Conservation (phyloP, 2,888 invertebrate genomes). For the Drosophila diplacantha region DNA sequence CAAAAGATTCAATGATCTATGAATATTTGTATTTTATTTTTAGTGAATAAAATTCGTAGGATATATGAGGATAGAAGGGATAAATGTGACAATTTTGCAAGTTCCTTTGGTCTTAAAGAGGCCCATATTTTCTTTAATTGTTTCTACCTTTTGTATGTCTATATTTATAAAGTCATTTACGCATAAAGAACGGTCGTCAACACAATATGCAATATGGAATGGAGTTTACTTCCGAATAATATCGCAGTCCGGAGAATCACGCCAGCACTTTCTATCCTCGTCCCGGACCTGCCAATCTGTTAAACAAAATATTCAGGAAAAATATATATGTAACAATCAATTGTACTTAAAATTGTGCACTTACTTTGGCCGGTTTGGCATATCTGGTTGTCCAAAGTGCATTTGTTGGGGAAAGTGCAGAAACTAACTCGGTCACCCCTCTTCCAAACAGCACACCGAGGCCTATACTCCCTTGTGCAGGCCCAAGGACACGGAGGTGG, state of each 20-base stretch:
- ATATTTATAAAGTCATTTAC: too few relatives aligned
- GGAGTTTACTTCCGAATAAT: not conserved
- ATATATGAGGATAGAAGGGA: not conserved
- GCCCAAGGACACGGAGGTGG: slow-evolving; percentile 7
- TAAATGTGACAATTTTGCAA: not conserved
- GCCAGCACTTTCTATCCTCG: slow-evolving; percentile 4
- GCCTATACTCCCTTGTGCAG: slow-evolving; percentile 15
- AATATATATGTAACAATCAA: not conserved
- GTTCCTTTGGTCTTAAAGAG: not conserved
- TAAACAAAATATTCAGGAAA: not conserved
- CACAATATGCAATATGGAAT: not conserved
- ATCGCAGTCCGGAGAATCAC: slow-evolving; percentile 6
- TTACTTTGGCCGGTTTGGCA: slow-evolving; percentile 18
- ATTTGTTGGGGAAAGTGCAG: slow-evolving; percentile 33
- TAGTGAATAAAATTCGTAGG: not conserved
- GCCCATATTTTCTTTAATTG: not conserved
- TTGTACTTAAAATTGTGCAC: not conserved
- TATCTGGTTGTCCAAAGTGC: slow-evolving; percentile 10
- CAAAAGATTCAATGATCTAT: not conserved
- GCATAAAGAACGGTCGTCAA: too few relatives aligned
- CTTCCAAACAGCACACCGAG: slow-evolving; percentile 22
- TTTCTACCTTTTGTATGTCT: too few relatives aligned
- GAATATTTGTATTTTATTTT: not conserved
- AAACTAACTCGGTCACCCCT: not conserved
- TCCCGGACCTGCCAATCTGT: slow-evolving; percentile 17